These are phyloP conservation scores for Vidua chalybeata DNA, from an alignment of 2,113 vertebrate genomes.

Conservation along the genomic window DNA sequence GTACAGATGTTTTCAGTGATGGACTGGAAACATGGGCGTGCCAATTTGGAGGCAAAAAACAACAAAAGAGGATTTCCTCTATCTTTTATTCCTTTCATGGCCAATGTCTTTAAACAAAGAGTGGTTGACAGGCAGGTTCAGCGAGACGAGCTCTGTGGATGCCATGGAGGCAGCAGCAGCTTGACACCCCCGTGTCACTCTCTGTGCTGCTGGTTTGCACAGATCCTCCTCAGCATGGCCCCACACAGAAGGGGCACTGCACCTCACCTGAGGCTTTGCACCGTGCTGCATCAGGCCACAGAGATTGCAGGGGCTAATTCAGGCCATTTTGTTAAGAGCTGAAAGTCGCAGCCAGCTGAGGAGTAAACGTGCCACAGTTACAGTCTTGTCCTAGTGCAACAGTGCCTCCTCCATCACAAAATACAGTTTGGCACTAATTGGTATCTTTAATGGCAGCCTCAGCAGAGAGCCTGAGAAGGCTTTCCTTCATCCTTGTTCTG, in stretches of 20 bases:
- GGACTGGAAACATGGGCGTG: rapidly evolving
- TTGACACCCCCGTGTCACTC: rapidly evolving
- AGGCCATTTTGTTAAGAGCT: not conserved
- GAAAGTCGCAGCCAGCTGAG: not conserved
- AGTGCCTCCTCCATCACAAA: slow-evolving; percentile 56
- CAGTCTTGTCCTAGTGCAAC: not conserved
- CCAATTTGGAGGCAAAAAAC: not conserved
- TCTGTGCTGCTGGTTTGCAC: not conserved
- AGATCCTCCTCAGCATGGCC: not conserved
- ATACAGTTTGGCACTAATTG: slow-evolving; percentile 48
- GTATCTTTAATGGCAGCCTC: slow-evolving; percentile 33
- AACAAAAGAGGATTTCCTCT: not conserved
- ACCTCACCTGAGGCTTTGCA: not conserved
- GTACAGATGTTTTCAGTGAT: not conserved
- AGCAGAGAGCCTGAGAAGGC: not conserved
- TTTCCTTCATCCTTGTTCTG: slow-evolving; percentile 37
- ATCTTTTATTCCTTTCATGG: not conserved
- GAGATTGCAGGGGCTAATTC: not conserved
- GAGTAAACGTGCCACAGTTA: not conserved
- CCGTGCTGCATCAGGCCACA: rapidly evolving
- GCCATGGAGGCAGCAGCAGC: not conserved
- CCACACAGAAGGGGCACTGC: not conserved
- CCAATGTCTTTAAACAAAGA: not conserved
- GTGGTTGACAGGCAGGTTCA: not conserved
- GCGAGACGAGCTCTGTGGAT: rapidly evolving